phyloP scores from a whole-genome alignment of 2,113 vertebrate species.

The Chaetorhynchus papuensis region DNA sequence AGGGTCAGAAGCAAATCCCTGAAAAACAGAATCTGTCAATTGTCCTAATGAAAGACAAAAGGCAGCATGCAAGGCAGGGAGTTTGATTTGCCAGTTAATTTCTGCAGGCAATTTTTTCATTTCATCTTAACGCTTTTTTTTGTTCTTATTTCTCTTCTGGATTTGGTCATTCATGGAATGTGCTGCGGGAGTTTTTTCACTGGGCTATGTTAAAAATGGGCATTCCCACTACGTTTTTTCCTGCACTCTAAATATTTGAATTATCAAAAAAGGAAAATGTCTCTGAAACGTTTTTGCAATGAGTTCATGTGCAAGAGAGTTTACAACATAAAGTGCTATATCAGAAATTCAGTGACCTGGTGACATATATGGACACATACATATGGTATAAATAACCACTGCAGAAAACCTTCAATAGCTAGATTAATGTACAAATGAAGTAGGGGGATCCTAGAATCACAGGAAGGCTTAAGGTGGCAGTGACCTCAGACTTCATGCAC shows the following conservation, averaged over 20 bases:
- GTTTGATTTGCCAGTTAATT: not conserved
- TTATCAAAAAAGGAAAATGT: not conserved
- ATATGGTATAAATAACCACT: not conserved
- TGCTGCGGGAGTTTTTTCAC: not conserved
- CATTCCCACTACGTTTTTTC: fast-evolving
- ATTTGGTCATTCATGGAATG: not conserved
- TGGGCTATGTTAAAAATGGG: not conserved
- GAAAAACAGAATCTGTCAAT: not conserved
- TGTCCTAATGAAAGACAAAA: not conserved
- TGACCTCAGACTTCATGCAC: not conserved
- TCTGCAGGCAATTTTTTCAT: not conserved
- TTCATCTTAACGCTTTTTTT: not conserved
- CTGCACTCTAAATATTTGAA: not conserved
- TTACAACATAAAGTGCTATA: not conserved
- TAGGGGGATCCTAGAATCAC: not conserved
- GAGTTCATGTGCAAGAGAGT: not conserved
- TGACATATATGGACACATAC: not conserved
- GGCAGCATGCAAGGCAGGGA: not conserved
- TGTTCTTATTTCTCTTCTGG: not conserved
- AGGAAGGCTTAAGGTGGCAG: not conserved
- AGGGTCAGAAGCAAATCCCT: not conserved
- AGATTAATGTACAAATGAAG: not conserved
- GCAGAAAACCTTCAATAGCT: not conserved
- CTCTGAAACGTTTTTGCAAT: not conserved
- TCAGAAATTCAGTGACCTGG: not conserved